Percentiles rank a stretch among this genome's conserved stretches.
Evolutionary conservation across 2,888 invertebrate genomes (phyloP).

Genomic region (Dicyrtoma fusca): DNA sequence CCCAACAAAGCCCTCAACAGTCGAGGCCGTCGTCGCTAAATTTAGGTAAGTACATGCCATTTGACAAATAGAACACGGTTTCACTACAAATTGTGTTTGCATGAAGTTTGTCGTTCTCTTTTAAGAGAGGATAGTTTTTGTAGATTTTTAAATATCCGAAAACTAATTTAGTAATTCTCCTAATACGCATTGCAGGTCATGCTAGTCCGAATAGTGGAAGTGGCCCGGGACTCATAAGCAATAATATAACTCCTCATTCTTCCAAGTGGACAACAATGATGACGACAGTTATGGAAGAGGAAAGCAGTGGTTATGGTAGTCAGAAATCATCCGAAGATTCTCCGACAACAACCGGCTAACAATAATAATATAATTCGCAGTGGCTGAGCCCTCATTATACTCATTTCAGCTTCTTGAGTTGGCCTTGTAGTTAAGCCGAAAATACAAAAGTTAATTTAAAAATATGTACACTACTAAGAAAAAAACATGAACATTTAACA

Average conservation of each 20-base stretch:
- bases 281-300: constrained; percentile 56
- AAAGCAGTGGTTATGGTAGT: constrained; percentile 56
- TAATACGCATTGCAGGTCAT: constrained; percentile 35
- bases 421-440: background rate
- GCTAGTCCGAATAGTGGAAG: constrained; percentile 24
- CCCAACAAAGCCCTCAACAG: constrained; percentile 51
- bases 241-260: constrained; percentile 50
- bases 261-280: constrained; percentile 56
- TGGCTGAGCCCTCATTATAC: background rate
- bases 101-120: background rate
- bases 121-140: too few relatives aligned
- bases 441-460: too few relatives aligned
- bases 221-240: constrained; percentile 33
- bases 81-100: background rate
- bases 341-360: constrained; percentile 52
- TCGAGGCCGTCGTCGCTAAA: constrained; percentile 55
- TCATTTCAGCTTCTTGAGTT: background rate
- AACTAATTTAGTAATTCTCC: background rate
- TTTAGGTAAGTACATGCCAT: constrained; percentile 48
- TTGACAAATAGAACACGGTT: too few relatives aligned
- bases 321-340: constrained; percentile 55
- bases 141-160: background rate
- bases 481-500: too few relatives aligned
- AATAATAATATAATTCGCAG: background rate
- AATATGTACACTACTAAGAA: too few relatives aligned